A percentile compares a stretch with the other conserved stretches of the same genome.
phyloP scores from a whole-genome alignment of 2,888 invertebrate species.

The Agrochola litura region DNA sequence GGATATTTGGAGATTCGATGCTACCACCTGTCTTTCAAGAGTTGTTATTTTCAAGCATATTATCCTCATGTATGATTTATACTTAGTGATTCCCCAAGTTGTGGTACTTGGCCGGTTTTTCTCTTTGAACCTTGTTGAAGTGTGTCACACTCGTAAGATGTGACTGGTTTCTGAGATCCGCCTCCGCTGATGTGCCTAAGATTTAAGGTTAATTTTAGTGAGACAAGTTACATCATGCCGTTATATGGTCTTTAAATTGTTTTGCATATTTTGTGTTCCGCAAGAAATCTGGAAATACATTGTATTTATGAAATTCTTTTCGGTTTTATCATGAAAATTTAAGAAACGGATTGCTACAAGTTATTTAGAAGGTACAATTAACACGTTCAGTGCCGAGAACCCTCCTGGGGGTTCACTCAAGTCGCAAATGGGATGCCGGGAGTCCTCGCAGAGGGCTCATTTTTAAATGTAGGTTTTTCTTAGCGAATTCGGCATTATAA shows the following conservation, averaged over 20 bases:
- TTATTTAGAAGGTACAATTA: not conserved
- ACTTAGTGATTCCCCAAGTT: constrained; percentile 7
- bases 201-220: constrained; percentile 72
- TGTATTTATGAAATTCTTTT: not conserved
- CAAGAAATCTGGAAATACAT: constrained; percentile 2
- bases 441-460: too few relatives aligned
- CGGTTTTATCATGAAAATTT: not conserved
- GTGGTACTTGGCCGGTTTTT: constrained; percentile 60
- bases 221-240: constrained; percentile 70
- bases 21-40: not conserved
- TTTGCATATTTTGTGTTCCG: constrained; percentile 23
- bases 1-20: not conserved
- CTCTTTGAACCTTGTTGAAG: constrained; percentile 77
- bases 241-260: constrained; percentile 50
- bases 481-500: too few relatives aligned
- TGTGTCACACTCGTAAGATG: constrained; percentile 79
- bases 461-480: too few relatives aligned
- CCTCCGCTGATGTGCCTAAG: constrained; percentile 72
- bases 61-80: constrained; percentile 23
- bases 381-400: too few relatives aligned
- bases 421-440: too few relatives aligned
- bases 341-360: not conserved
- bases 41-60: not conserved
- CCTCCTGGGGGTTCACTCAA: too few relatives aligned
- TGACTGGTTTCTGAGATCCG: constrained; percentile 81